These are phyloP conservation scores for Dasypogon diadema DNA, from an alignment of 2,888 invertebrate genomes.

Conservation along the genomic window DNA sequence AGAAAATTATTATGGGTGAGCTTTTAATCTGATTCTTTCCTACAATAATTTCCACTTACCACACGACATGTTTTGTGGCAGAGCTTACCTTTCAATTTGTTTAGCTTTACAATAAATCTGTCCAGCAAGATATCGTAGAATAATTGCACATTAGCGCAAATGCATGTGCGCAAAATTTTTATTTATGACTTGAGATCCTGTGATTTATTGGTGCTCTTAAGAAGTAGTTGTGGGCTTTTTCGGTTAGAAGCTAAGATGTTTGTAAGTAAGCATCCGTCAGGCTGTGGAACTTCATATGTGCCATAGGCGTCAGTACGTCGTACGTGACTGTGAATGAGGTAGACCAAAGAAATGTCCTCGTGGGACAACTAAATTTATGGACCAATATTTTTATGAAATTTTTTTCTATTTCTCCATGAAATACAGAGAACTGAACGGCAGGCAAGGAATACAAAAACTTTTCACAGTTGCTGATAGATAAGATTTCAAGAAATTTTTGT, in stretches of 20 bases:
- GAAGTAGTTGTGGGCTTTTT: conserved; percentile 7
- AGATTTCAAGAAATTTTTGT: too few relatives aligned
- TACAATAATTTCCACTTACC: too few relatives aligned
- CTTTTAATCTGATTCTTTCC: too few relatives aligned
- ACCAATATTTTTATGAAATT: conserved; percentile 42
- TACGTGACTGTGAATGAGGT: conserved; percentile 49
- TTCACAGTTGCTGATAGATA: too few relatives aligned
- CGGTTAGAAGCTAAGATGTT: conserved; percentile 21
- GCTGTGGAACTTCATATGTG: neutral
- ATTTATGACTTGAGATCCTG: conserved; percentile 52
- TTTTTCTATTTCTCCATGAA: conserved; percentile 5
- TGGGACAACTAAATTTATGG: conserved; percentile 45
- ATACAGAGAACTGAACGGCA: conserved; percentile 10
- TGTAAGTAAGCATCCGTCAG: neutral
- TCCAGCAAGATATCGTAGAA: conserved; percentile 50
- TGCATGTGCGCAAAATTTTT: conserved; percentile 56
- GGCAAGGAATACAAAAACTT: too few relatives aligned
- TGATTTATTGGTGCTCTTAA: conserved; percentile 51
- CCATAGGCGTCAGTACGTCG: conserved; percentile 44
- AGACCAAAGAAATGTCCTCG: conserved; percentile 36
- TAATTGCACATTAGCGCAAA: conserved; percentile 56
- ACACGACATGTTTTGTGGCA: too few relatives aligned
- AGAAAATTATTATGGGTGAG: too few relatives aligned
- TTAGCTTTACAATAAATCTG: conserved; percentile 51
- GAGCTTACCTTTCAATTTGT: too few relatives aligned